Base-by-base conservation (phyloP, 1,140 invertebrate species). In the Lineus longissimus region DNA sequence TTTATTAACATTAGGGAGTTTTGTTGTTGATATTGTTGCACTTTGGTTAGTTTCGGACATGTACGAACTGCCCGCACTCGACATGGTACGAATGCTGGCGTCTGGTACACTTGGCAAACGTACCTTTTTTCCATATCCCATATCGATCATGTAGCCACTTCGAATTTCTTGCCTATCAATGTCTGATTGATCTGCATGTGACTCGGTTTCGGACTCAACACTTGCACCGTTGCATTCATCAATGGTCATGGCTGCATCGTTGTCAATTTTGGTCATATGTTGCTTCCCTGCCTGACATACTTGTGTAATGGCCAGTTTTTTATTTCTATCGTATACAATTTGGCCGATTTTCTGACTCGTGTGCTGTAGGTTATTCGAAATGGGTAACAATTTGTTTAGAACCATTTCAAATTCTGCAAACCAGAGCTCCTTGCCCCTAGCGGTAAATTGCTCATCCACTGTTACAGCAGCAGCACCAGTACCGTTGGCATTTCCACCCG, bases 81-180 rank as follows among this genome's bases (percentile, higher is more conserved):
- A 43, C 40, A 19, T 19, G 19, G 11, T 43, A 23, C 47, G n/a
- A 7, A 51, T 51, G 47, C 47, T 51, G n/a, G 47, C n/a, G 25
- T 51, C n/a, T 51, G 47, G 47, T n/a, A 51, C 47, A 51, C 47
- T 51, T 51, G 47, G 47, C 47, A 51, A 51, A 51, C 47, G n/a
- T 51, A 51, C 47, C n/a, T 51, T 51, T 51, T 51, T 51, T n/a
- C 47, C n/a, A 51, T 51, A 51, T 4, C 47, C 47, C 6, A 51
- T 51, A 51, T 51, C 47, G 47, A 51, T 7, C 47, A 51, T 51
- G 47, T 51, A 51, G 9, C 6, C 6, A 51, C 47, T 51, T 51
- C 47, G 6, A 51, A 51, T 4, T 51, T 51, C 47, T 27, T 51
- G 47, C n/a, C 47, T 51, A n/a, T 51, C 47, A 27, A 51, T 51